These are phyloP conservation scores for Drosophila willistoni DNA, from an alignment of 1,140 invertebrate species.

Conservation along the genomic window DNA sequence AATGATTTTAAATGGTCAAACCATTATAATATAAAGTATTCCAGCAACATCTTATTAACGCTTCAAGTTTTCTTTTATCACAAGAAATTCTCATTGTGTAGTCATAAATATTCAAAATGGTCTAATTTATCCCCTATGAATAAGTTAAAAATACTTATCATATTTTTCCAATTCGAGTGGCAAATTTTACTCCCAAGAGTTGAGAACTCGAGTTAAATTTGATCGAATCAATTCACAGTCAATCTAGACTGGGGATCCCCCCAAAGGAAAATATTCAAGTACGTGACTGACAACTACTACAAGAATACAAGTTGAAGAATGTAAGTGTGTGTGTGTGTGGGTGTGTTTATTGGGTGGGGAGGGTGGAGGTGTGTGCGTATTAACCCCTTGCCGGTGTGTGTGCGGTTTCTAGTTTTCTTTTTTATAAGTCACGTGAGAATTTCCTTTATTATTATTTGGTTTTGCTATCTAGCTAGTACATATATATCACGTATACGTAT, in stretches of 20 bases:
- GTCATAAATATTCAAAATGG: no score
- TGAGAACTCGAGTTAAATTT: background rate
- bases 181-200: background rate
- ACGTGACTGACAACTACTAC: constrained; percentile 37
- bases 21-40: no score
- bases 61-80: no score
- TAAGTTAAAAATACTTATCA: no score
- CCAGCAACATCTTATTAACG: no score
- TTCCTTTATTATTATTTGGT: constrained; percentile 76
- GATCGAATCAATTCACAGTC: constrained; percentile 11
- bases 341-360: constrained; percentile 3
- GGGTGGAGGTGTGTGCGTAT: constrained; percentile 13
- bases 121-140: no score
- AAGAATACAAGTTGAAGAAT: constrained; percentile 27
- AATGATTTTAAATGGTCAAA: no score
- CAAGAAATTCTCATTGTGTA: no score
- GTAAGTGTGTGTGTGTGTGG: constrained; percentile 35
- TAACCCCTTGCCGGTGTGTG: constrained; percentile 17
- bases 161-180: background rate
- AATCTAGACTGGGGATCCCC: constrained; percentile 3
- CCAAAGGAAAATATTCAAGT: constrained; percentile 3
- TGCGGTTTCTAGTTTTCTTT: constrained; percentile 25
- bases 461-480: constrained; percentile 41
- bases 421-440: constrained; percentile 81
- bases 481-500: constrained; percentile 67